These are phyloP conservation scores for Neomonachus schauinslandi DNA, from an alignment of 2,113 vertebrate genomes.

Conservation along the genomic window DNA sequence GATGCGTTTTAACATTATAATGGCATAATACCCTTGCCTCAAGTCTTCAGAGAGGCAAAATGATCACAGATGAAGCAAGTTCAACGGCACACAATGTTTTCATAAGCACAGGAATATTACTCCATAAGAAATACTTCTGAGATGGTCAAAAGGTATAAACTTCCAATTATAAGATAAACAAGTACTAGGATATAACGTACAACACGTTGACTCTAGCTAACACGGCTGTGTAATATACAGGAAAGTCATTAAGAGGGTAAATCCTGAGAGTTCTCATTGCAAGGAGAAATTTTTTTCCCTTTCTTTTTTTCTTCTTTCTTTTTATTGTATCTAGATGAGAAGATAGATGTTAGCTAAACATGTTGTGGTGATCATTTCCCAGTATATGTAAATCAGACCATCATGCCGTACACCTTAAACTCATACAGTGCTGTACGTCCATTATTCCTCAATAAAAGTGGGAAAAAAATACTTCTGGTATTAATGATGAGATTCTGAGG, in stretches of 20 bases:
- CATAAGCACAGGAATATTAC: conserved; percentile 42
- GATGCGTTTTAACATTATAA: conserved; percentile 72
- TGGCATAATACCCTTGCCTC: conserved; percentile 70
- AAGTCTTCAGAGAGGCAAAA: conserved; percentile 48
- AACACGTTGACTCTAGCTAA: background rate
- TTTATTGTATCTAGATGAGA: background rate
- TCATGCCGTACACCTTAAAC: background rate
- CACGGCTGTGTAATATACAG: background rate
- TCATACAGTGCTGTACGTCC: background rate
- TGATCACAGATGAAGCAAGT: conserved; percentile 67
- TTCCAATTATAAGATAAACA: background rate
- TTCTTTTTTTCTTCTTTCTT: background rate
- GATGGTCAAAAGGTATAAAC: background rate
- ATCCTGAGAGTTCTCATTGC: background rate
- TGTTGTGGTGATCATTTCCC: background rate
- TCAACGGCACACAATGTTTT: conserved; percentile 55
- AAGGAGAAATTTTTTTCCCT: background rate
- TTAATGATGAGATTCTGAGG: conserved; percentile 66
- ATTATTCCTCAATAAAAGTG: background rate
- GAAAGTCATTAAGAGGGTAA: background rate
- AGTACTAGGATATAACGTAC: too few species aligned
- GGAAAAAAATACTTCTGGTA: conserved; percentile 53
- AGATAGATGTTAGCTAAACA: background rate
- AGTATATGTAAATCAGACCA: background rate
- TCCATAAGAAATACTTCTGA: conserved; percentile 53